Evolutionary conservation across 2,888 invertebrate genomes (phyloP).

Genomic region (Lymantria monacha): DNA sequence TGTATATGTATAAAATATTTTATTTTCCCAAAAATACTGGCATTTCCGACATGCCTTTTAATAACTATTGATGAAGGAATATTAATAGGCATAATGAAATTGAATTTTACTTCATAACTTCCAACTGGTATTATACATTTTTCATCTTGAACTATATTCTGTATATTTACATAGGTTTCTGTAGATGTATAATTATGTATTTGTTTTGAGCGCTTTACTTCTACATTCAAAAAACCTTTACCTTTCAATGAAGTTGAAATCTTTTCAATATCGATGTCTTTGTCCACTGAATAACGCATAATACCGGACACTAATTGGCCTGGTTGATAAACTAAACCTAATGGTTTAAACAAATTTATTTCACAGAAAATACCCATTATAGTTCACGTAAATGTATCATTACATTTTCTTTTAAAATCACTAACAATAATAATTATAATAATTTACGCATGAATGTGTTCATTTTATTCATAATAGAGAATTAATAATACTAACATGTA

Average conservation of each 20-base stretch:
- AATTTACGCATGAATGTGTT: too few species aligned
- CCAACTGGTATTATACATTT: constrained; percentile 11
- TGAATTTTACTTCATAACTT: constrained; percentile 36
- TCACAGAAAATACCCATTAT: constrained; percentile 46
- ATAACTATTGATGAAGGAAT: constrained; percentile 38
- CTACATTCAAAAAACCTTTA: not conserved
- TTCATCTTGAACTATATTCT: constrained; percentile 1
- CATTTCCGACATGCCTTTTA: constrained; percentile 6
- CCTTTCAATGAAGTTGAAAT: constrained; percentile 14
- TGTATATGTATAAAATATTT: constrained; percentile 44
- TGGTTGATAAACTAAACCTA: constrained; percentile 32
- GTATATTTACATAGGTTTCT: constrained; percentile 1
- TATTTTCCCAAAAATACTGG: constrained; percentile 31
- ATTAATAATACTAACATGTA: too few species aligned
- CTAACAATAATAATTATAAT: too few species aligned
- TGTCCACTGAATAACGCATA: constrained; percentile 44
- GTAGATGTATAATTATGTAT: not conserved
- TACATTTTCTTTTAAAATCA: too few species aligned
- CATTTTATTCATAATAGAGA: too few species aligned
- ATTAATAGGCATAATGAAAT: constrained; percentile 36
- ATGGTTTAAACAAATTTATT: constrained; percentile 38
- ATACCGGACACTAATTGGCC: constrained; percentile 39
- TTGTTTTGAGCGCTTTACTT: not conserved
- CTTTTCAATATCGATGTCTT: constrained; percentile 35
- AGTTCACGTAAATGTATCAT: not conserved